Evolutionary conservation across 1,140 invertebrate genomes (phyloP).

Genomic region (Lasioglossum baleicum): DNA sequence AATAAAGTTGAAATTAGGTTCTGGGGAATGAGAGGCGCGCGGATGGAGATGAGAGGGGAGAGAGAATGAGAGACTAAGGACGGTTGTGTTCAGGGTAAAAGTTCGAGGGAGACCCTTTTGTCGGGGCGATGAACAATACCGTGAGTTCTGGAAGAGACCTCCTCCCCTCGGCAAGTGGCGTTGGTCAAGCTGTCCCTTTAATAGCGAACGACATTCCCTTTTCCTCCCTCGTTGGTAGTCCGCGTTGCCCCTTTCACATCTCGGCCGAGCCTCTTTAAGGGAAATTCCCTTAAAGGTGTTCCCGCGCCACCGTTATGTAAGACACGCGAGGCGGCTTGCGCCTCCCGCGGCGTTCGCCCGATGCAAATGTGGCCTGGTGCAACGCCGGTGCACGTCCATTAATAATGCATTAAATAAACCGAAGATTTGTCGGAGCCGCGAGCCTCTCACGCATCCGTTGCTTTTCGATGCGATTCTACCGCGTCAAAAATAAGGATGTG

Average conservation of each 20-base stretch:
- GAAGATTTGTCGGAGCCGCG: slow-evolving; percentile 17
- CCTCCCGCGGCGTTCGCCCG: slow-evolving; percentile 11
- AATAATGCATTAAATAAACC: slow-evolving; percentile 36
- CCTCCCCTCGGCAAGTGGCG: neutral
- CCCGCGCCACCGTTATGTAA: slow-evolving; percentile 36
- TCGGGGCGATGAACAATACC: slow-evolving; percentile 43
- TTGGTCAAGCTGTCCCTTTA: slow-evolving; percentile 63
- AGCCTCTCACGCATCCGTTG: no score
- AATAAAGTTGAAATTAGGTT: slow-evolving; percentile 55
- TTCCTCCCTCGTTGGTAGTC: neutral
- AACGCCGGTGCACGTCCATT: slow-evolving; percentile 16
- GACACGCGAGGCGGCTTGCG: slow-evolving; percentile 39
- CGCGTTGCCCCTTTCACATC: neutral
- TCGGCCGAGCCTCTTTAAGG: slow-evolving; percentile 42
- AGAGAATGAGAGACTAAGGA: slow-evolving; percentile 33
- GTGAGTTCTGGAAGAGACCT: neutral
- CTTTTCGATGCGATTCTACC: no score
- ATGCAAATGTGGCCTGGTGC: slow-evolving; percentile 31
- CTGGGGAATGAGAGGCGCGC: neutral
- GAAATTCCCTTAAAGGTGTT: slow-evolving; percentile 48
- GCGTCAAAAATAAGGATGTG: no score
- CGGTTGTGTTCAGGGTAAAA: slow-evolving; percentile 28
- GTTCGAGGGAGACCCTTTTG: slow-evolving; percentile 36
- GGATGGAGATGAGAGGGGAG: neutral
- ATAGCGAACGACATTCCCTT: slow-evolving; percentile 19